A percentile compares a stretch with the other conserved stretches of the same genome.
Evolutionary conservation across 1,140 invertebrate species (phyloP).

Genomic region (Nasonia vitripennis): DNA sequence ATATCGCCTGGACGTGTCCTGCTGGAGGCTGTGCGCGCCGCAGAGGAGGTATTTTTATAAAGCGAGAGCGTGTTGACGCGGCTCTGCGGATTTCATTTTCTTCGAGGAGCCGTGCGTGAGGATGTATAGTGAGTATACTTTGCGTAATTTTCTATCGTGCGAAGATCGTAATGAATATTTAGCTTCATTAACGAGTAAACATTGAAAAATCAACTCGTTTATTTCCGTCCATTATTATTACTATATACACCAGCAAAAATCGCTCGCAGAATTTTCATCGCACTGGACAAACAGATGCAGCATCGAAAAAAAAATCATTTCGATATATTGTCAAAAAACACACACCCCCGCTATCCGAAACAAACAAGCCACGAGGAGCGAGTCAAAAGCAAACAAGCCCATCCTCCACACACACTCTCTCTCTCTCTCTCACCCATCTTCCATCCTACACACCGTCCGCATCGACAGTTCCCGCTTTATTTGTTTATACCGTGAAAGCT

Average conservation of each 20-base stretch:
- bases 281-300: not conserved
- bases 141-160: no score
- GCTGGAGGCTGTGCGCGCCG: not conserved
- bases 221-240: no score
- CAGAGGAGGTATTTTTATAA: not conserved
- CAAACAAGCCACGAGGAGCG: not conserved
- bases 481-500: conserved; percentile 10
- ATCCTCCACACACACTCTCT: not conserved
- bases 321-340: not conserved
- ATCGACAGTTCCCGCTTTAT: not conserved
- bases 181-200: no score
- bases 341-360: not conserved
- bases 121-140: no score
- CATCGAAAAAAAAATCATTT: not conserved
- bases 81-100: no score
- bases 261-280: not conserved
- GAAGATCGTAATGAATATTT: no score
- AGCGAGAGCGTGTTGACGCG: not conserved
- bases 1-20: not conserved
- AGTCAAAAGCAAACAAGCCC: not conserved
- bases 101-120: no score
- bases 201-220: no score
- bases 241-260: not conserved
- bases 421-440: not conserved
- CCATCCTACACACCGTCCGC: not conserved